Conservation (phyloP, 2,797 vertebrate genomes). For the Pogoniulus pusillus region DNA sequence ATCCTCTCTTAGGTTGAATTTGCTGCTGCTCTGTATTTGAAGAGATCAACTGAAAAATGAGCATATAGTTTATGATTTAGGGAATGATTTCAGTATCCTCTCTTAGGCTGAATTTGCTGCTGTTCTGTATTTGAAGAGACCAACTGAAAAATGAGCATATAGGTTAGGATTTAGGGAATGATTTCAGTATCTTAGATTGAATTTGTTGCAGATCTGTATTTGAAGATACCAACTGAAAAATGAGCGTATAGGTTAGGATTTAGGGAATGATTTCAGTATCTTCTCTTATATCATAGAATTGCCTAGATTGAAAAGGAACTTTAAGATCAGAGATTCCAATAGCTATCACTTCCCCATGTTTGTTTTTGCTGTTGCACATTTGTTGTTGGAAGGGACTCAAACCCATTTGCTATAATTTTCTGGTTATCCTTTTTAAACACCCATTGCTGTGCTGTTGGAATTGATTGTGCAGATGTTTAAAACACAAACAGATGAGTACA, state of each 20-base stretch:
- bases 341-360: not conserved
- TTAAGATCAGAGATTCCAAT: no score
- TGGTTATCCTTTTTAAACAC: not conserved
- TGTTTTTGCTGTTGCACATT: not conserved
- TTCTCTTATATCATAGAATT: not conserved
- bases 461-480: constrained; percentile 48
- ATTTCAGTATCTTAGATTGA: not conserved
- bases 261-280: not conserved
- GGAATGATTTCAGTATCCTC: no score
- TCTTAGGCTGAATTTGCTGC: not conserved
- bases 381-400: not conserved
- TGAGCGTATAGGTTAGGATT: not conserved
- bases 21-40: not conserved
- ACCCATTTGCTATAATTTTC: not conserved
- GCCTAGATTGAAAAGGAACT: no score
- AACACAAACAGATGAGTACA: not conserved
- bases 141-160: not conserved
- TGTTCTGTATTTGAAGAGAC: not conserved
- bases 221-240: not conserved
- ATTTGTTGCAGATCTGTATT: not conserved
- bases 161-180: not conserved
- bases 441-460: not conserved
- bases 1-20: not conserved
- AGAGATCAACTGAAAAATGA: not conserved
- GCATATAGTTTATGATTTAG: not conserved